Conservation (phyloP, 1,140 invertebrate genomes). For the Drosophila eugracilis region DNA sequence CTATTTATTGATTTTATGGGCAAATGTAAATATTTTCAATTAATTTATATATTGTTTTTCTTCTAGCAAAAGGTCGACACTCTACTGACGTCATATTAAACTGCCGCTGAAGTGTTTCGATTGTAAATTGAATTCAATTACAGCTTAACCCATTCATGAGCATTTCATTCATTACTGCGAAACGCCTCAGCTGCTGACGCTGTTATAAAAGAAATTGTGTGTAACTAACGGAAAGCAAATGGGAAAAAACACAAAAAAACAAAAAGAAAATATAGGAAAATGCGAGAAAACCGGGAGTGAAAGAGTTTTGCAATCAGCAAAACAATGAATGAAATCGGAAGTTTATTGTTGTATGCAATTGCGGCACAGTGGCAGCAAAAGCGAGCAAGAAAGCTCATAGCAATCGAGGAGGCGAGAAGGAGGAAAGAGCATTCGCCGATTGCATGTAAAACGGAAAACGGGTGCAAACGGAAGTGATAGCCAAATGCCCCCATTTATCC, state of each 20-base stretch:
- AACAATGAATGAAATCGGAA: slow-evolving; percentile 75
- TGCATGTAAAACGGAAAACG: slow-evolving; percentile 61
- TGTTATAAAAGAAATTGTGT: slow-evolving; percentile 51
- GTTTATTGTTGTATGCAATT: slow-evolving; percentile 70
- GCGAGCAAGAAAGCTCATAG: slow-evolving; percentile 37
- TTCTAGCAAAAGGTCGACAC: not conserved
- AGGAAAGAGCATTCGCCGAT: slow-evolving; percentile 20
- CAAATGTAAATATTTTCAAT: too few relatives aligned
- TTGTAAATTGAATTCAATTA: slow-evolving; percentile 61
- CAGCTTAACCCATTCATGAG: slow-evolving; percentile 47
- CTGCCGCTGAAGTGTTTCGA: slow-evolving; percentile 35
- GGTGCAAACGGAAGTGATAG: slow-evolving; percentile 67
- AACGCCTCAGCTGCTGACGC: slow-evolving; percentile 11
- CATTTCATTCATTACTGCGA: slow-evolving; percentile 51
- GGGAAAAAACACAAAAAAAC: slow-evolving; percentile 7
- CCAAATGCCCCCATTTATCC: slow-evolving; percentile 29
- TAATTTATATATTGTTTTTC: too few relatives aligned
- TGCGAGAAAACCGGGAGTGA: slow-evolving; percentile 19
- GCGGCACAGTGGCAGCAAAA: slow-evolving; percentile 21
- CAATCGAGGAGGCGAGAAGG: slow-evolving; percentile 42
- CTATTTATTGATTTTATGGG: too few relatives aligned
- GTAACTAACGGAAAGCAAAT: slow-evolving; percentile 51
- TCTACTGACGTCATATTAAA: slow-evolving; percentile 31
- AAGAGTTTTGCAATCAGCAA: slow-evolving; percentile 64
- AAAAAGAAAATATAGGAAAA: slow-evolving; percentile 4